Evolutionary conservation across 2,113 vertebrate species (phyloP).

Genomic region (Anguilla rostrata): DNA sequence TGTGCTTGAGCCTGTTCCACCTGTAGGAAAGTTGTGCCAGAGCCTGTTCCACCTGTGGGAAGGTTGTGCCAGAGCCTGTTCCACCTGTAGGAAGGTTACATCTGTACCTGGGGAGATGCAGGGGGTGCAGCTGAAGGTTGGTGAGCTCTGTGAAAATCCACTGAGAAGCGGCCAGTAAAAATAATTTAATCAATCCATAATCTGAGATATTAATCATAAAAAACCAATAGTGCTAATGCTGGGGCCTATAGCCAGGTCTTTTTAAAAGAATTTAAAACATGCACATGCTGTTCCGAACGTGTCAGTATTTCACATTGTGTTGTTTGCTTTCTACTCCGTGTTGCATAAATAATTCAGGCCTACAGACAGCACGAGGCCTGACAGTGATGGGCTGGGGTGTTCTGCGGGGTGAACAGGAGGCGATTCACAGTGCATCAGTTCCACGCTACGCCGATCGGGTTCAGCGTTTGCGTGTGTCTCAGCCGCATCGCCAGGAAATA

Average conservation of each 20-base stretch:
- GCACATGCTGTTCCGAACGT: not conserved
- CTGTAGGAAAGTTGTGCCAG: too few relatives aligned
- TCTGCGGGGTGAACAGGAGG: not conserved
- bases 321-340: not conserved
- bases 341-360: conserved; percentile 1
- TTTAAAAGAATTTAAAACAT: not conserved
- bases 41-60: too few relatives aligned
- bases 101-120: not conserved
- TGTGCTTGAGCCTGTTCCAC: too few relatives aligned
- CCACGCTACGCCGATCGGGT: not conserved
- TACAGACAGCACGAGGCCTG: not conserved
- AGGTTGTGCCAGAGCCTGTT: not conserved
- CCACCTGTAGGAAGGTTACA: conserved; percentile 17
- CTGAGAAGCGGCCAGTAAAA: not conserved
- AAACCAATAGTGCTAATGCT: not conserved
- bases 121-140: not conserved
- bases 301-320: not conserved
- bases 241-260: not conserved
- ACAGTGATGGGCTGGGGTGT: not conserved
- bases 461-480: not conserved
- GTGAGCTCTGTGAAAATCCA: not conserved
- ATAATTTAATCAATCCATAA: not conserved
- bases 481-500: not conserved
- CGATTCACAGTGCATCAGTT: not conserved
- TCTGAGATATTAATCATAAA: not conserved